These are phyloP conservation scores for Lepus timidus DNA, from an alignment of 2,113 vertebrate species.

Conservation along the genomic window DNA sequence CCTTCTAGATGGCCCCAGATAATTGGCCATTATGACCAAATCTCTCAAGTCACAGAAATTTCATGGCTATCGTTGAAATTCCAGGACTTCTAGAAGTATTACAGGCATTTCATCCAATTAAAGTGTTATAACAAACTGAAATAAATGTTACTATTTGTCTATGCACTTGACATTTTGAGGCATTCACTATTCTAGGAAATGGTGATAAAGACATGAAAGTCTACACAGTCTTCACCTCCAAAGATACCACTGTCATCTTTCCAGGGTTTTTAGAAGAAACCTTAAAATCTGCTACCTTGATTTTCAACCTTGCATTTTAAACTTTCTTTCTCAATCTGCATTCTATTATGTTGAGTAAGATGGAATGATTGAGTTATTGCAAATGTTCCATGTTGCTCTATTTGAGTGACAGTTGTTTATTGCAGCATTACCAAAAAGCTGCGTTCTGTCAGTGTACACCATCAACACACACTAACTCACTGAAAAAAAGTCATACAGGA, in stretches of 20 bases:
- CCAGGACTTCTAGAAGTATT: not conserved
- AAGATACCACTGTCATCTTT: not conserved
- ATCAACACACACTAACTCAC: constrained; percentile 28
- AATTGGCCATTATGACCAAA: not conserved
- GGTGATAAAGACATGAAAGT: not conserved
- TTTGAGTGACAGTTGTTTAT: constrained; percentile 49
- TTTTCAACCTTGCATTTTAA: not conserved
- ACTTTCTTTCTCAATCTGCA: not conserved
- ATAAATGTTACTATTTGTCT: not conserved
- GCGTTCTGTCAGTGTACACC: constrained; percentile 21
- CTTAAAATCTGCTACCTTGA: not conserved
- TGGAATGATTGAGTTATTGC: constrained; percentile 12
- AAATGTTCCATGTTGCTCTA: not conserved
- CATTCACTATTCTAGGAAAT: not conserved
- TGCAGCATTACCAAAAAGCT: constrained; percentile 46
- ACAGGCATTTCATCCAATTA: not conserved
- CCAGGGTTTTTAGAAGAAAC: not conserved
- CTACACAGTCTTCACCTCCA: not conserved
- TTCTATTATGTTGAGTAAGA: constrained; percentile 41
- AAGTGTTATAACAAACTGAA: not conserved
- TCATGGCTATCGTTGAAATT: not conserved
- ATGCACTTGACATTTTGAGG: not conserved
- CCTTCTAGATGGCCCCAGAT: not conserved
- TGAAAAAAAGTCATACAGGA: not conserved
- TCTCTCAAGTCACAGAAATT: not conserved